These are phyloP conservation scores for Apomyelois bistriatella DNA, from an alignment of 2,888 invertebrate genomes.

Conservation along the genomic window DNA sequence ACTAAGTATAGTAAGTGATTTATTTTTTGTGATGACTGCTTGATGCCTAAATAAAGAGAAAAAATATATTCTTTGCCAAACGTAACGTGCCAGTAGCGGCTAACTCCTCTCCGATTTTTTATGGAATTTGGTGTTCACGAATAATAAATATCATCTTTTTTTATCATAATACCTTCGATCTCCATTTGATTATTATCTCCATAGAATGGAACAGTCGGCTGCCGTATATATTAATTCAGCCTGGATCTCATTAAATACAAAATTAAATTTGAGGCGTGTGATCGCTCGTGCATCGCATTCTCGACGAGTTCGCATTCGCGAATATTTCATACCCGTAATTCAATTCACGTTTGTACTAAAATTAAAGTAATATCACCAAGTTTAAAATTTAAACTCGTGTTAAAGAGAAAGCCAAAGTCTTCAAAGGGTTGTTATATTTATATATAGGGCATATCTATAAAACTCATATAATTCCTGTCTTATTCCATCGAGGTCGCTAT, in stretches of 20 bases:
- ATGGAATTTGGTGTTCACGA: background rate
- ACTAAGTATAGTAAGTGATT: no score
- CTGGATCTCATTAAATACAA: constrained; percentile 1
- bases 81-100: no score
- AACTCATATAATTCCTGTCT: no score
- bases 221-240: background rate
- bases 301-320: background rate
- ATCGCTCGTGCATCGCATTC: constrained; percentile 14
- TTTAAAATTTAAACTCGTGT: background rate
- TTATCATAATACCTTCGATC: background rate
- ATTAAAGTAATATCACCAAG: background rate
- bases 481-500: no score
- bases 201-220: background rate
- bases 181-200: background rate
- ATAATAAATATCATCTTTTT: background rate
- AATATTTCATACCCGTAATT: background rate
- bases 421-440: no score
- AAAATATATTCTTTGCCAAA: no score
- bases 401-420: no score
- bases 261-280: constrained; percentile 20
- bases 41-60: no score
- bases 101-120: no score
- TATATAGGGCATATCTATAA: no score
- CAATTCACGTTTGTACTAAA: background rate
- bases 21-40: no score